A percentile compares a stretch with the other conserved stretches of the same genome.
phyloP scores from a whole-genome alignment of 2,797 vertebrate species.

The Avahi laniger region DNA sequence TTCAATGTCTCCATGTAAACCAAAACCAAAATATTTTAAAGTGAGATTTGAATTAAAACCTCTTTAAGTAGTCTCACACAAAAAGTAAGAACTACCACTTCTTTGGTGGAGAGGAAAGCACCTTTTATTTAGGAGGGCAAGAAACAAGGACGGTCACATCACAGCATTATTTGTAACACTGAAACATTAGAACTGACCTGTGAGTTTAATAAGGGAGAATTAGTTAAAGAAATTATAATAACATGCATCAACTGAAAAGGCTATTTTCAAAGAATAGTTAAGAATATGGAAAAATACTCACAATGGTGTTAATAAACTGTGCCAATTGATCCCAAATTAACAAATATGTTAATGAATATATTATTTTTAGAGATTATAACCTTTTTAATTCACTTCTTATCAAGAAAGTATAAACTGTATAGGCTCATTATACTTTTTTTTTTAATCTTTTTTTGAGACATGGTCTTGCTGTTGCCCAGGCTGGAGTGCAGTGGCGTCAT shows the following conservation, averaged over 20 bases:
- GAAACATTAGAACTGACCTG: background rate
- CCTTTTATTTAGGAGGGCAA: background rate
- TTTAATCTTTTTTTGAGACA: too few species aligned
- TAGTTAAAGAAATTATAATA: background rate
- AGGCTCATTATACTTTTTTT: background rate
- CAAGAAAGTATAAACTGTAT: background rate
- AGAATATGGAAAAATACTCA: background rate
- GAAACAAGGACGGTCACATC: background rate
- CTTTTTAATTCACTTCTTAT: background rate
- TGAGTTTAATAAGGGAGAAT: background rate
- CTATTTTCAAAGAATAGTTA: background rate
- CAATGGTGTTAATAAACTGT: background rate
- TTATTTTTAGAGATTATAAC: background rate
- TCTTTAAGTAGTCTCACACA: background rate
- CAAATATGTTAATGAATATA: background rate
- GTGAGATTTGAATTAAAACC: background rate
- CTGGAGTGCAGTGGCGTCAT: too few species aligned
- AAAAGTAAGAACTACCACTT: background rate
- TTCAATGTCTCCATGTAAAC: background rate
- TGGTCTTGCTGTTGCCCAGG: too few species aligned
- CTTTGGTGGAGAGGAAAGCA: background rate
- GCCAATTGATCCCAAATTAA: background rate
- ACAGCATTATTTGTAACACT: background rate
- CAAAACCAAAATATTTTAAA: slow-evolving; percentile 2
- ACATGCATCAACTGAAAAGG: background rate